Conservation (phyloP, 2,888 invertebrate species). For the Conistra vaccinii region DNA sequence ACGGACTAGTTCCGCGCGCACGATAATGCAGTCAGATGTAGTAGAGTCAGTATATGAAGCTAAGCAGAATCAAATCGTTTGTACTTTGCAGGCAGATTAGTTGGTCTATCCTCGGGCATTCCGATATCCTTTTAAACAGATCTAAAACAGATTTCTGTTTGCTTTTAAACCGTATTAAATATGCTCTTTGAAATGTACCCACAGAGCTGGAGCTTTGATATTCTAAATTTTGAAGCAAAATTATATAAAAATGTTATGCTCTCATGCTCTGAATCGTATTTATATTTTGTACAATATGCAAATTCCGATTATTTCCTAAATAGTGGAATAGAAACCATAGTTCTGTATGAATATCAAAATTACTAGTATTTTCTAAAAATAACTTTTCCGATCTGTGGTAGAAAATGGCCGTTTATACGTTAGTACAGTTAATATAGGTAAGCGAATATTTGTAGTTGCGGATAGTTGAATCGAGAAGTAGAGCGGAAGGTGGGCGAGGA, state of each 20-base stretch:
- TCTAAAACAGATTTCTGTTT: conserved; percentile 37
- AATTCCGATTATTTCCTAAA: not conserved
- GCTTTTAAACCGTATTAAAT: conserved; percentile 40
- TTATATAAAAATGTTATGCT: not conserved
- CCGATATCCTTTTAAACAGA: conserved; percentile 35
- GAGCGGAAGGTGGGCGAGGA: conserved; percentile 57
- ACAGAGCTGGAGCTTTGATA: conserved; percentile 30
- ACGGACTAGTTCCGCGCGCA: too few relatives aligned
- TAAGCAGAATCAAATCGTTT: conserved; percentile 32
- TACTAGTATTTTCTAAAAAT: not conserved
- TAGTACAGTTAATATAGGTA: conserved; percentile 30
- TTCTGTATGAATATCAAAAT: not conserved
- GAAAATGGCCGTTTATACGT: conserved; percentile 24
- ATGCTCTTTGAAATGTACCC: conserved; percentile 40
- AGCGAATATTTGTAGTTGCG: conserved; percentile 44
- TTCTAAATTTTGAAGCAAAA: conserved; percentile 28
- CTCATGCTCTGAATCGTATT: not conserved
- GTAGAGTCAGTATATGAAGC: not conserved
- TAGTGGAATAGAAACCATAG: not conserved
- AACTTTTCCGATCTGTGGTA: conserved; percentile 1
- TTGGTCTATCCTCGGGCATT: conserved; percentile 30
- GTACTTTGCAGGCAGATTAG: conserved; percentile 32
- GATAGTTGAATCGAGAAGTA: conserved; percentile 57
- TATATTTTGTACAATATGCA: not conserved
- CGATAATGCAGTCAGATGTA: conserved; percentile 4